phyloP scores from a whole-genome alignment of 2,888 invertebrate genomes.

The Eumacrocentrus americanus region DNA sequence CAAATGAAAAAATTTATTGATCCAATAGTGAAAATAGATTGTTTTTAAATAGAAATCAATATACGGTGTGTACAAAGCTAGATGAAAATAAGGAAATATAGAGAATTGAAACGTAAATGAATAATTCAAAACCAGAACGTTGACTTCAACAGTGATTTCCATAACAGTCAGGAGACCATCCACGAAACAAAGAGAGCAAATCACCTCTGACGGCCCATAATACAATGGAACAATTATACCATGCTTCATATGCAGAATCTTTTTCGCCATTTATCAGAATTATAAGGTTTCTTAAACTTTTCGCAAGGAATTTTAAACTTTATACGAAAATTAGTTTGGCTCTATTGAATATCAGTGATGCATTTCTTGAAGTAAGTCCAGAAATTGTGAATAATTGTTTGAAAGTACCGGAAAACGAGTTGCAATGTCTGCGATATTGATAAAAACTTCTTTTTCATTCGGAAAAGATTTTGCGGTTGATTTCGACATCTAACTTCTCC shows the following conservation, averaged over 20 bases:
- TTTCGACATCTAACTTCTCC: background rate
- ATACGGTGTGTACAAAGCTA: background rate
- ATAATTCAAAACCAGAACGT: background rate
- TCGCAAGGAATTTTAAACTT: background rate
- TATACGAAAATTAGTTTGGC: background rate
- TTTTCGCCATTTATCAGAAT: background rate
- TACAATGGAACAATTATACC: no score
- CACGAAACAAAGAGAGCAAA: background rate
- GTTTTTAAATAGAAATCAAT: background rate
- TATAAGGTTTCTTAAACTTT: background rate
- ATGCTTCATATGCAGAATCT: no score
- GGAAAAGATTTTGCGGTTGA: background rate
- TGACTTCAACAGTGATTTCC: background rate
- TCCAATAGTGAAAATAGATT: background rate
- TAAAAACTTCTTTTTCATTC: background rate
- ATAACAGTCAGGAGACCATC: background rate
- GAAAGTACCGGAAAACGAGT: background rate
- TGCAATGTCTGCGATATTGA: background rate
- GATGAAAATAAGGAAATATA: background rate
- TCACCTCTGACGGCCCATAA: no score
- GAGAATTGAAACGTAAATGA: background rate
- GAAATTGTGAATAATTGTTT: background rate
- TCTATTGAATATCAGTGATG: conserved; percentile 2
- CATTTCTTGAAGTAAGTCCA: background rate
- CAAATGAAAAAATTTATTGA: background rate